phyloP scores from a whole-genome alignment of 2,888 invertebrate genomes.

The Aethes cnicana region DNA sequence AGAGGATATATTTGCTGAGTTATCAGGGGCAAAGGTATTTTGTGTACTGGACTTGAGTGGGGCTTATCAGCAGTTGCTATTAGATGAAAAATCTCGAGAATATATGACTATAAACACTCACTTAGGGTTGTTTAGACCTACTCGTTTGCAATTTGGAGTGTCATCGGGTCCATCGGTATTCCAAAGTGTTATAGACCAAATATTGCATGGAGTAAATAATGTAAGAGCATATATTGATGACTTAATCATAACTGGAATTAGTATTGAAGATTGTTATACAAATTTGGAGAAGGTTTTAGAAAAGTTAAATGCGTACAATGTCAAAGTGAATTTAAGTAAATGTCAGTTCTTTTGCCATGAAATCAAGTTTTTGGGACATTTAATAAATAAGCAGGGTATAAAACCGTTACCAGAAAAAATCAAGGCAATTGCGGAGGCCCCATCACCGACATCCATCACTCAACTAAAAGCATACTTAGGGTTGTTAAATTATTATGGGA shows the following conservation, averaged over 20 bases:
- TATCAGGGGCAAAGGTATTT: constrained; percentile 25
- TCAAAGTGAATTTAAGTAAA: too few species aligned
- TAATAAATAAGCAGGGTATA: too few species aligned
- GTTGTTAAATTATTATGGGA: constrained; percentile 13
- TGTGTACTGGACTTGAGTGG: constrained; percentile 29
- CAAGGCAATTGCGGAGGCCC: constrained; percentile 7
- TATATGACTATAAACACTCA: constrained; percentile 20
- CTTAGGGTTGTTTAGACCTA: constrained; percentile 20
- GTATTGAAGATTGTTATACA: too few species aligned
- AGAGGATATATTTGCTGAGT: constrained; percentile 27
- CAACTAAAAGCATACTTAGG: constrained; percentile 15
- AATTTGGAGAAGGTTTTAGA: too few species aligned
- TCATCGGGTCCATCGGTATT: constrained; percentile 27
- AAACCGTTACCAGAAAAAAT: too few species aligned
- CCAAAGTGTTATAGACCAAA: constrained; percentile 29
- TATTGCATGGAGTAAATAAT: constrained; percentile 20
- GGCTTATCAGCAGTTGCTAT: constrained; percentile 25
- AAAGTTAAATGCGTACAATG: too few species aligned
- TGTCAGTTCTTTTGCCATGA: too few species aligned
- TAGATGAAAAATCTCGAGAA: constrained; percentile 20
- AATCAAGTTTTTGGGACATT: too few species aligned
- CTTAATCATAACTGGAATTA: constrained; percentile 13
- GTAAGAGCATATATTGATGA: constrained; percentile 28
- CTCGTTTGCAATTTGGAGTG: constrained; percentile 25
- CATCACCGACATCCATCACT: background rate